Conservation (phyloP, 37 sponge, comb jelly and placozoan species). For the Cliona cf. orientalis region DNA sequence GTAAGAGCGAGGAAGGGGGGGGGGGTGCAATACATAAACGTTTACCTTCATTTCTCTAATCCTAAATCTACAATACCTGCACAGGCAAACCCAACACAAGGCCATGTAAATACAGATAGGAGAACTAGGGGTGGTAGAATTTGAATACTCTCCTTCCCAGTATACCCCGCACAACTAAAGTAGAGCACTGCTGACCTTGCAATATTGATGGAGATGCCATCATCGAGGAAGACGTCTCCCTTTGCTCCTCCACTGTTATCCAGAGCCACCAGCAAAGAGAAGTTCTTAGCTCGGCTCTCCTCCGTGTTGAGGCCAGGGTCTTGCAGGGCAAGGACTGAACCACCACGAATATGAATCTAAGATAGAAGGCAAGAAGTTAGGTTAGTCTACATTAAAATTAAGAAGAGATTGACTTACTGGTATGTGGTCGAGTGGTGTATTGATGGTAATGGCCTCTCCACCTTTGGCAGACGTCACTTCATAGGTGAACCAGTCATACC, state of each 20-base stretch:
- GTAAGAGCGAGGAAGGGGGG: no score
- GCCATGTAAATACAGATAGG: no score
- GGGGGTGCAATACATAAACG: neutral
- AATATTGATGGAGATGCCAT: conserved; percentile 59
- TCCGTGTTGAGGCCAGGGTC: conserved; percentile 67
- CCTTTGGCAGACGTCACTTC: neutral
- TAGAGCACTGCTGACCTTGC: neutral
- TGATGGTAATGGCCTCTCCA: conserved; percentile 31
- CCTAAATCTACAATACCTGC: no score
- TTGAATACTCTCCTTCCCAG: no score
- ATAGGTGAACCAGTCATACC: conserved; percentile 75
- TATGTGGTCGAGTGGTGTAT: conserved; percentile 60
- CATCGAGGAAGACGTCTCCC: conserved; percentile 81
- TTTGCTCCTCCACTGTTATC: conserved; percentile 39
- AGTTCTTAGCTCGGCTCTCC: conserved; percentile 51
- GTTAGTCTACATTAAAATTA: neutral
- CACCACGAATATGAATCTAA: conserved; percentile 70
- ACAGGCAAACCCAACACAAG: neutral
- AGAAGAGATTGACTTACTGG: conserved; percentile 51
- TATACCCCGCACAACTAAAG: neutral
- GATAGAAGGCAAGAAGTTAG: neutral
- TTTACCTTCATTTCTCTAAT: neutral
- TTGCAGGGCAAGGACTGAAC: conserved; percentile 54
- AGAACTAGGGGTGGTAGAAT: no score
- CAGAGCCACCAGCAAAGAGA: conserved; percentile 74